Evolutionary conservation across 1,140 invertebrate species (phyloP).

Genomic region (Heliconius himera): DNA sequence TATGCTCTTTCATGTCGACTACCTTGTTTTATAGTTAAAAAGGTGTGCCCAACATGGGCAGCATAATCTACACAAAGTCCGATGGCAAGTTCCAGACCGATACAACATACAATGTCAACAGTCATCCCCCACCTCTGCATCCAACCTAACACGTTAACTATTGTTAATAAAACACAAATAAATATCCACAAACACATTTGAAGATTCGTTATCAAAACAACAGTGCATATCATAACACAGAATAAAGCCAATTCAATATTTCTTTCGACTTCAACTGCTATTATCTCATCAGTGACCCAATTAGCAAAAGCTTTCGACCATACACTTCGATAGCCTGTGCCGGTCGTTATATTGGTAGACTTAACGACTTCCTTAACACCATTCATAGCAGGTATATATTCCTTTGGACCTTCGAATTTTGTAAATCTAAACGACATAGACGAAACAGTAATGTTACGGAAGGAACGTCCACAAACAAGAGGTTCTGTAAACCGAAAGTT

Average conservation of each 20-base stretch:
- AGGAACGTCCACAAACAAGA: conserved; percentile 83
- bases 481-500: conserved; percentile 85
- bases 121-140: conserved; percentile 92
- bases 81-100: conserved; percentile 91
- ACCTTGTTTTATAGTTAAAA: conserved; percentile 83
- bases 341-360: conserved; percentile 81
- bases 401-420: conserved; percentile 83
- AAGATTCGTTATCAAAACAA: conserved; percentile 90
- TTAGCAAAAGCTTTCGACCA: conserved; percentile 88
- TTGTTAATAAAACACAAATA: conserved; percentile 88
- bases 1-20: conserved; percentile 84
- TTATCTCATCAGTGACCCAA: conserved; percentile 92
- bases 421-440: conserved; percentile 85
- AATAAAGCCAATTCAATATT: conserved; percentile 90
- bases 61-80: conserved; percentile 95
- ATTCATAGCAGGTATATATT: conserved; percentile 90
- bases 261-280: conserved; percentile 88
- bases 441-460: conserved; percentile 83
- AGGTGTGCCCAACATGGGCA: conserved; percentile 93
- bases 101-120: conserved; percentile 93
- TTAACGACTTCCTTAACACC: conserved; percentile 82
- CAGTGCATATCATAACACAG: conserved; percentile 91
- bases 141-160: conserved; percentile 91
- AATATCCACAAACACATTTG: conserved; percentile 91
- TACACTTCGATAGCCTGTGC: conserved; percentile 84